These are phyloP conservation scores for Melanotaenia duboulayi DNA, from an alignment of 2,113 vertebrate species.

Conservation along the genomic window DNA sequence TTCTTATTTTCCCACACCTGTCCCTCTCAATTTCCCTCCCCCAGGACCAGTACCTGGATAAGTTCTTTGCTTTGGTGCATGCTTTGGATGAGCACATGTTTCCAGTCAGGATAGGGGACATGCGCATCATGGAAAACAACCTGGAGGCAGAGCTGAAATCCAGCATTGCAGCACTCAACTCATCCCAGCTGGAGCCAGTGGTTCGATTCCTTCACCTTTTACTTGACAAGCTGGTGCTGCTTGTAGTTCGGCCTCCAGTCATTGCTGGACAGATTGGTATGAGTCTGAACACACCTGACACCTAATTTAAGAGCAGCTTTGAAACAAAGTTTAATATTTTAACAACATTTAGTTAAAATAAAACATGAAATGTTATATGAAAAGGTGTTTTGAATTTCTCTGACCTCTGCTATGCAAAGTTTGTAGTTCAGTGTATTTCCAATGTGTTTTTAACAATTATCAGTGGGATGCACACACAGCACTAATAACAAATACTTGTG, in stretches of 20 bases:
- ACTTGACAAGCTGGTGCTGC: conserved; percentile 96
- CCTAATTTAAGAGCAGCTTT: too few species aligned
- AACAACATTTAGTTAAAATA: too few species aligned
- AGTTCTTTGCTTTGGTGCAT: conserved; percentile 98
- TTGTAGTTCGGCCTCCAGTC: conserved; percentile 95
- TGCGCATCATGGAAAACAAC: conserved; percentile 99
- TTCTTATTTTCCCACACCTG: neutral
- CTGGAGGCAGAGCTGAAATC: conserved; percentile 96
- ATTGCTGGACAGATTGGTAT: conserved; percentile 98
- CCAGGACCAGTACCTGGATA: conserved; percentile 97
- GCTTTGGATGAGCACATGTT: conserved; percentile 99
- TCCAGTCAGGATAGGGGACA: conserved; percentile 96
- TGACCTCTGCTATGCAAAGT: neutral
- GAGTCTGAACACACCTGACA: neutral
- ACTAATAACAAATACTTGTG: conserved; percentile 5
- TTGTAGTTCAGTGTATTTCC: neutral
- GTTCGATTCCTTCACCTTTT: conserved; percentile 98
- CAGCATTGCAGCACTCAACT: conserved; percentile 93
- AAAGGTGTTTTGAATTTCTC: neutral
- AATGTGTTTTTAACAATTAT: neutral
- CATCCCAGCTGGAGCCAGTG: conserved; percentile 94
- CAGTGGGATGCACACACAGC: neutral
- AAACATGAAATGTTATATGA: too few species aligned
- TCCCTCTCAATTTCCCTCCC: neutral
- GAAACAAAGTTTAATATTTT: too few species aligned